These are phyloP conservation scores for Bombus ignitus DNA, from an alignment of 1,140 invertebrate genomes.

Conservation along the genomic window DNA sequence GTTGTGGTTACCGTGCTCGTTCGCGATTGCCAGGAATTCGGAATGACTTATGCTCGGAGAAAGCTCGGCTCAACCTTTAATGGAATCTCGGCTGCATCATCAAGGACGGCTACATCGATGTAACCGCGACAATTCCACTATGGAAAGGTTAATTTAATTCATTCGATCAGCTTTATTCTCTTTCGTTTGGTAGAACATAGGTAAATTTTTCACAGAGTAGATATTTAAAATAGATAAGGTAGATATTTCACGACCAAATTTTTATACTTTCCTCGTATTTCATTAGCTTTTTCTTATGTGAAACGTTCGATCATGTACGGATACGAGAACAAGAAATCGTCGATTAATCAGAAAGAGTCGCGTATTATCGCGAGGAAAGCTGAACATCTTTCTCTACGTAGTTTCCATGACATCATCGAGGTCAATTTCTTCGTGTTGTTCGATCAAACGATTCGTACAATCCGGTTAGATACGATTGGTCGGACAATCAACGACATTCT, in stretches of 20 bases:
- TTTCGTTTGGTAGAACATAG: not conserved
- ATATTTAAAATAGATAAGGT: too few relatives aligned
- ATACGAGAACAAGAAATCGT: conserved; percentile 9
- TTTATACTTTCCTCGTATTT: too few relatives aligned
- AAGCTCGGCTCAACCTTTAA: conserved; percentile 71
- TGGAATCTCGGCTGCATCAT: conserved; percentile 64
- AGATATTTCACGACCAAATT: not conserved
- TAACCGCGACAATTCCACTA: conserved; percentile 52
- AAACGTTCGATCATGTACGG: not conserved
- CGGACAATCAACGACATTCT: conserved; percentile 37
- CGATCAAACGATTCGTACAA: conserved; percentile 64
- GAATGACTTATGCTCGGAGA: conserved; percentile 64
- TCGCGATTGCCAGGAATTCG: conserved; percentile 44
- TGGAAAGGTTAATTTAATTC: conserved; percentile 62
- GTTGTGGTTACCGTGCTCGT: not conserved
- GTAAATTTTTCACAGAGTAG: too few relatives aligned
- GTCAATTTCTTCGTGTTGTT: conserved; percentile 59
- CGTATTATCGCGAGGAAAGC: conserved; percentile 55
- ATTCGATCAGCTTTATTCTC: not conserved
- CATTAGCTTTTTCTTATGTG: not conserved
- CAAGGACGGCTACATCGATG: conserved; percentile 71
- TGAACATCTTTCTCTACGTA: conserved; percentile 62
- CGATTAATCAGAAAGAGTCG: conserved; percentile 28
- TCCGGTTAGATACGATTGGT: conserved; percentile 62
- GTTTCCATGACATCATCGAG: conserved; percentile 62